Evolutionary conservation across 2,888 invertebrate genomes (phyloP), one percentile per base, ranked within the genome.

Genomic region (Heteromurus nitidus): DNA sequence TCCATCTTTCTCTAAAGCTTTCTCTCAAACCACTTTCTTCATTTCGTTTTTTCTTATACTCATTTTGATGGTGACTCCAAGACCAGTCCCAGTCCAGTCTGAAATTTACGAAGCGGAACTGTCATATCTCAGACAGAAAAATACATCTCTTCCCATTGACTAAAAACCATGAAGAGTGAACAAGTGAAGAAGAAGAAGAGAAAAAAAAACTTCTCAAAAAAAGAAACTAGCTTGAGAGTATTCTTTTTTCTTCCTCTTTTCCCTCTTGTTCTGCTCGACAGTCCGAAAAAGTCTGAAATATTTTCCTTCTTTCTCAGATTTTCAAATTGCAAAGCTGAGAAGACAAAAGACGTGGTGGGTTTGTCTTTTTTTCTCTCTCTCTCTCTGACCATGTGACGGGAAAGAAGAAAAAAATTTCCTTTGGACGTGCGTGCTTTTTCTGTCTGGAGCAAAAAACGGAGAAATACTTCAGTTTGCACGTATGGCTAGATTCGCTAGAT

Each of bases 31-130:
- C 31, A 36, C 44, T 42, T 44, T 3, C 65, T 53, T 53, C 47
- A 7, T 42, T 70, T 26, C 3, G 31, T n/a, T 42, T 24, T 62
- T 64, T 20, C 26, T 74, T 64, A 64, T 65, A n/a, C n/a, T n/a
- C n/a, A n/a, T n/a, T 55, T n/a, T n/a, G n/a, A n/a, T 65, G 75
- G 47, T 58, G 26, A 24, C 44, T 58, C 73, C 50, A n/a, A n/a
- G n/a, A n/a, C n/a, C n/a, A n/a, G n/a, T n/a, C n/a, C n/a, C n/a
- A n/a, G n/a, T 73, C 58, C 42, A 47, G 68, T 30, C 68, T 76
- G 76, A 55, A 76, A 76, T 58, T 76, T 76, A 76, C 76, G 68
- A 76, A 76, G 76, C 50, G 76, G 68, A 55, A 68, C 76, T 76
- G 76, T 76, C 76, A 76, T 76, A 68, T 68, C 47, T 68, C 44